Percentiles rank a stretch among this genome's conserved stretches.
phyloP scores from a whole-genome alignment of 2,888 invertebrate species.

The Hybos culiciformis region DNA sequence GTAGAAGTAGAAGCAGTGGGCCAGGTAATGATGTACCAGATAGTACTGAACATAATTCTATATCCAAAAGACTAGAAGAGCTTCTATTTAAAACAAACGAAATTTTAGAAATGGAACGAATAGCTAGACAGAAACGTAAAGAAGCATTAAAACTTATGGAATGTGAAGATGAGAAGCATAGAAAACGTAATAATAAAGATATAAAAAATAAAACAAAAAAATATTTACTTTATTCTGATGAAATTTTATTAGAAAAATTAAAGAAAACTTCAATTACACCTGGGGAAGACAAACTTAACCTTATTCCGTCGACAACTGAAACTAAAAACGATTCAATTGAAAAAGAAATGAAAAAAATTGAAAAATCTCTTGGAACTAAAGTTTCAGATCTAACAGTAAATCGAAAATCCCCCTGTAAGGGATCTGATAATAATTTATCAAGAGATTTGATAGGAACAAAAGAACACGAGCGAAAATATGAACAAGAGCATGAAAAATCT shows the following conservation, averaged over 20 bases:
- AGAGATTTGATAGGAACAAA: slow-evolving; percentile 14
- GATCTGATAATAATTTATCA: slow-evolving; percentile 4
- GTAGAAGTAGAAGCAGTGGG: slow-evolving; percentile 8
- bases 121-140: slow-evolving; percentile 16
- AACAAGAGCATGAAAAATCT: slow-evolving; percentile 13
- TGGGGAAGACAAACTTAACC: not conserved
- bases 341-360: slow-evolving; percentile 15
- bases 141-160: slow-evolving; percentile 25
- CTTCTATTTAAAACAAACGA: slow-evolving; percentile 28
- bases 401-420: slow-evolving; percentile 7
- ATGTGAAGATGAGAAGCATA: slow-evolving; percentile 34
- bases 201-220: slow-evolving; percentile 18
- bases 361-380: slow-evolving; percentile 10
- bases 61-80: slow-evolving; percentile 27
- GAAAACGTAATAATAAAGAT: slow-evolving; percentile 33
- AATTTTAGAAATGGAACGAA: slow-evolving; percentile 28
- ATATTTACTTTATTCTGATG: slow-evolving; percentile 4
- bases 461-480: slow-evolving; percentile 11
- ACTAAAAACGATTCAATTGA: slow-evolving; percentile 11
- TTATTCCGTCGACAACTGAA: not conserved
- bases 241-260: slow-evolving; percentile 7
- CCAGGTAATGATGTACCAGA: not conserved
- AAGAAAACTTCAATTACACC: slow-evolving; percentile 1
- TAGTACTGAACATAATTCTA: slow-evolving; percentile 22
- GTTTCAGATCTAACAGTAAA: slow-evolving; percentile 14